A percentile compares a stretch with the other conserved stretches of the same genome.
phyloP scores from a whole-genome alignment of 2,888 invertebrate species.

The Mimachlamys varia region DNA sequence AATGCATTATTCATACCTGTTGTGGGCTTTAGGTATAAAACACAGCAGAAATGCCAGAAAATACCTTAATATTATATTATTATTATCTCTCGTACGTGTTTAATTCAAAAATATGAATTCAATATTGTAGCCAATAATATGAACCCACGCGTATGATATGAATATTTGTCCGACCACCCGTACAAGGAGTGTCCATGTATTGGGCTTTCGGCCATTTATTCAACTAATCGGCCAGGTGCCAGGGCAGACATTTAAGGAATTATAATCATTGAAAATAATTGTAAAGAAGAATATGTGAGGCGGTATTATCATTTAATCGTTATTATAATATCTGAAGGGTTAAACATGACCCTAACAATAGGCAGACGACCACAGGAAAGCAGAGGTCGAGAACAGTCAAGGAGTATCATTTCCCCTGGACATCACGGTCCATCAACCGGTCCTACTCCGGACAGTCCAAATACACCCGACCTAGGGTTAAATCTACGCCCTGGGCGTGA shows the following conservation, averaged over 20 bases:
- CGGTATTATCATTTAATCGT: conserved; percentile 16
- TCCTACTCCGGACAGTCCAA: neutral
- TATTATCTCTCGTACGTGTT: conserved; percentile 25
- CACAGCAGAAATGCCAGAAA: conserved; percentile 11
- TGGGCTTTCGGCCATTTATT: neutral
- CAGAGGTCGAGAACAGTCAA: conserved; percentile 23
- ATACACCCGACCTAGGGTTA: neutral
- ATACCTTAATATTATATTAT: conserved; percentile 31
- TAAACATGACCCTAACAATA: conserved; percentile 14
- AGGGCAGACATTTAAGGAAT: neutral
- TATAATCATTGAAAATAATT: conserved; percentile 34
- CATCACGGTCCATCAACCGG: neutral
- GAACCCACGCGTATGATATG: conserved; percentile 11
- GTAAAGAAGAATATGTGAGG: neutral
- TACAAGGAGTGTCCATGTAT: neutral
- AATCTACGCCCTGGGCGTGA: neutral
- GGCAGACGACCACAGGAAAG: neutral
- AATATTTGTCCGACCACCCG: conserved; percentile 16
- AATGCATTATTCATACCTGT: conserved; percentile 31
- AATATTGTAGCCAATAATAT: neutral
- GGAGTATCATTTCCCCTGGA: neutral
- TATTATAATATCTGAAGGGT: conserved; percentile 16
- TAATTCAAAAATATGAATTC: conserved; percentile 6
- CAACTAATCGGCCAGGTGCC: neutral
- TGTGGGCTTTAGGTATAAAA: neutral